Evolutionary conservation across 2,888 invertebrate genomes (phyloP).

Genomic region (Allygus modestus): DNA sequence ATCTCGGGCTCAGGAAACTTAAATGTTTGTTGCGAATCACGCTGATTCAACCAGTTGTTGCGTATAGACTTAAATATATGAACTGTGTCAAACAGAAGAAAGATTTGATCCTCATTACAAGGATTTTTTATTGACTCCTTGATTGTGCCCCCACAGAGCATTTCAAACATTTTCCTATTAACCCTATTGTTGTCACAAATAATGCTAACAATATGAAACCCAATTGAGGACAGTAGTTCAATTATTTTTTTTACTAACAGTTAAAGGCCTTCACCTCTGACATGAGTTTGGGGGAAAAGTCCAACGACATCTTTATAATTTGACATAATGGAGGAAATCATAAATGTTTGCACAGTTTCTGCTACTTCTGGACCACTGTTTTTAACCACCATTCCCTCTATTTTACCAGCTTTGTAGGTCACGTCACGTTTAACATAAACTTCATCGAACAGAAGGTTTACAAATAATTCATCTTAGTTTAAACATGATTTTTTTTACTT

Average conservation of each 20-base stretch:
- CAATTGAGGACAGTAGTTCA: slow-evolving; percentile 31
- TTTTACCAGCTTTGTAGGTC: slow-evolving; percentile 44
- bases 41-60: slow-evolving; percentile 57
- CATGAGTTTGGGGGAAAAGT: slow-evolving; percentile 43
- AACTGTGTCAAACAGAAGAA: slow-evolving; percentile 53
- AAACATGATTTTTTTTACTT: background rate
- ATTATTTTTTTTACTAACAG: background rate
- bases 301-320: slow-evolving; percentile 41
- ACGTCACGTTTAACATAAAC: slow-evolving; percentile 41
- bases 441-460: slow-evolving; percentile 20
- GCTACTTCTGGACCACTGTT: background rate
- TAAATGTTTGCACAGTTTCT: slow-evolving; percentile 36
- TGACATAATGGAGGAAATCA: slow-evolving; percentile 49
- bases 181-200: slow-evolving; percentile 54
- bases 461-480: slow-evolving; percentile 2
- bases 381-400: slow-evolving; percentile 41
- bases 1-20: slow-evolving; percentile 45
- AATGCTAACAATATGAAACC: slow-evolving; percentile 19
- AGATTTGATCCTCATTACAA: slow-evolving; percentile 25
- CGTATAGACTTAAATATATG: slow-evolving; percentile 45
- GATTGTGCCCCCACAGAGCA: slow-evolving; percentile 29
- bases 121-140: slow-evolving; percentile 25
- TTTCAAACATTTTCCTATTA: slow-evolving; percentile 58
- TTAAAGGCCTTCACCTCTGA: background rate
- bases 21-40: slow-evolving; percentile 44